Conservation (phyloP, 2,888 invertebrate genomes). For the Harpalus rubripes region DNA sequence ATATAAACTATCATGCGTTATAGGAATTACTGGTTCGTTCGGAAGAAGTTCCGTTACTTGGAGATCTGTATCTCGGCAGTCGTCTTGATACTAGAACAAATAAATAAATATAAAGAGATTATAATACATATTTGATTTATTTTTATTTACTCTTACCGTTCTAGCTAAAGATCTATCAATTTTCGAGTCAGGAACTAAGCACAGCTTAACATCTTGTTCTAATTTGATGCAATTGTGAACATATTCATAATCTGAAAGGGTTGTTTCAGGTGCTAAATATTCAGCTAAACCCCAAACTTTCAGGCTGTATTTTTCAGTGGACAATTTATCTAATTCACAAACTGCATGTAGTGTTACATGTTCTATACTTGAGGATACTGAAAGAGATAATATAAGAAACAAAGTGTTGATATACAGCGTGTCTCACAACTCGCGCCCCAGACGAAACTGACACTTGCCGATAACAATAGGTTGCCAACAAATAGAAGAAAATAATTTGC, state of each 20-base stretch:
- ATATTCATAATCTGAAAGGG: slow-evolving; percentile 94
- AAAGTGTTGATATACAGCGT: too few species aligned
- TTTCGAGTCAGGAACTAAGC: slow-evolving; percentile 83
- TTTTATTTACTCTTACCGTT: slow-evolving; percentile 79
- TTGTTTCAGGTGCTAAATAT: slow-evolving; percentile 91
- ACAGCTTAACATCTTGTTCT: slow-evolving; percentile 90
- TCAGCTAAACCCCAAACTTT: slow-evolving; percentile 94
- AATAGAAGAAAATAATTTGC: too few species aligned
- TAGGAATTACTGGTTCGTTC: slow-evolving; percentile 85
- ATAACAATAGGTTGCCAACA: too few species aligned
- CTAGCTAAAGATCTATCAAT: slow-evolving; percentile 87
- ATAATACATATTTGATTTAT: slow-evolving; percentile 54
- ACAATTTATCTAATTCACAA: slow-evolving; percentile 85
- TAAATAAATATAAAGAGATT: slow-evolving; percentile 1
- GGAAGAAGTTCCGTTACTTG: slow-evolving; percentile 89
- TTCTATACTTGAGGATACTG: slow-evolving; percentile 92
- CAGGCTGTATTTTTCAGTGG: slow-evolving; percentile 79
- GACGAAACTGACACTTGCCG: too few species aligned
- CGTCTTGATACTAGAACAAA: slow-evolving; percentile 83
- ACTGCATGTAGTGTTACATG: slow-evolving; percentile 92
- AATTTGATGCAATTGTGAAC: slow-evolving; percentile 95
- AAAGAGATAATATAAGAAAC: background rate
- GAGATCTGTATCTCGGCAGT: slow-evolving; percentile 86
- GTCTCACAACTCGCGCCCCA: too few species aligned
- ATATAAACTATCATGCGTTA: slow-evolving; percentile 90